These are phyloP conservation scores for Cetoscarus ocellatus DNA, from an alignment of 2,797 vertebrate genomes.

Conservation along the genomic window DNA sequence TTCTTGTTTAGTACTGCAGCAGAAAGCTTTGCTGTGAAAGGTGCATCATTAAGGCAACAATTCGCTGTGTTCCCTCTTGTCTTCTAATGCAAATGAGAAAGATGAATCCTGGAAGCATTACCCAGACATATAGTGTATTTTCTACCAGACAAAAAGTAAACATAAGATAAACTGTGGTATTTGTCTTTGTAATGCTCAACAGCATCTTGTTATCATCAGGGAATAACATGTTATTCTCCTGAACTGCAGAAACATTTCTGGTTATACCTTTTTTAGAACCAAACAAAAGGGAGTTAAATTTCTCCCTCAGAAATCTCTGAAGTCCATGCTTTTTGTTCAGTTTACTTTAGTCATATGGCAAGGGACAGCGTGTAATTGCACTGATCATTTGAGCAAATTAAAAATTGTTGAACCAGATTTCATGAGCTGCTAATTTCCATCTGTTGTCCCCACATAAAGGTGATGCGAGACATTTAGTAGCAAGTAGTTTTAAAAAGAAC, in stretches of 20 bases:
- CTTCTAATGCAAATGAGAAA: conserved; percentile 12
- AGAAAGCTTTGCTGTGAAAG: not conserved
- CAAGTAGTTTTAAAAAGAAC: no score
- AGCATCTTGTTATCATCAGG: conserved; percentile 5
- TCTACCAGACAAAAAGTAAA: not conserved
- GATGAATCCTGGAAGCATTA: not conserved
- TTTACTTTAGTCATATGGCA: no score
- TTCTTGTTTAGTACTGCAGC: conserved; percentile 9
- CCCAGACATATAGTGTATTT: not conserved
- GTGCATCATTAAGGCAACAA: not conserved
- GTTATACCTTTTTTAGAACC: not conserved
- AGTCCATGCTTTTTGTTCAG: no score
- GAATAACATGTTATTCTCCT: not conserved
- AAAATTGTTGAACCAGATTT: no score
- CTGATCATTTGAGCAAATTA: no score
- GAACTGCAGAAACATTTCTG: conserved; percentile 1
- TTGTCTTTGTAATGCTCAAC: conserved; percentile 26
- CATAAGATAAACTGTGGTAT: conserved; percentile 11
- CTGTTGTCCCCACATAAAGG: no score
- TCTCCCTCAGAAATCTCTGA: no score
- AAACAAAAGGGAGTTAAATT: conserved; percentile 2
- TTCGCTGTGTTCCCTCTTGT: not conserved
- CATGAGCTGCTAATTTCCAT: no score
- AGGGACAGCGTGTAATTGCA: no score
- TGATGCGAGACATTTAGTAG: no score